Evolutionary conservation across 35 echinoderm and acorn worm species (phyloP).

Genomic region (Acanthaster planci): DNA sequence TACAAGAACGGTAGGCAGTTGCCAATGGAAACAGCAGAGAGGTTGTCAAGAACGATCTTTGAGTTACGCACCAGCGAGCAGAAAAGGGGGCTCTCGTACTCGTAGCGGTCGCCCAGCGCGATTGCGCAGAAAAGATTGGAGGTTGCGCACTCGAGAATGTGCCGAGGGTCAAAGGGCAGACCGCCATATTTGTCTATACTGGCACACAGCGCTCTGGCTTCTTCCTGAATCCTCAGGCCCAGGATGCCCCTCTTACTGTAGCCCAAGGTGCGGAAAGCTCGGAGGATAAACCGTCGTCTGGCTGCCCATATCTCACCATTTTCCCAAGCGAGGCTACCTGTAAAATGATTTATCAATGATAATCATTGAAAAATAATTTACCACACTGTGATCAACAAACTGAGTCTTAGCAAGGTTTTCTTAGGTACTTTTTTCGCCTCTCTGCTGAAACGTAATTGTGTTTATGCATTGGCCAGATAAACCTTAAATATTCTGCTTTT

Average conservation of each 20-base stretch:
- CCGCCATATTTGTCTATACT: neutral
- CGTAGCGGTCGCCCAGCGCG: slow-evolving; percentile 19
- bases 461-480: too few relatives aligned
- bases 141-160: neutral
- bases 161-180: neutral
- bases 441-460: too few relatives aligned
- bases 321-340: neutral
- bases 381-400: too few relatives aligned
- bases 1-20: slow-evolving; percentile 8
- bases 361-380: too few relatives aligned
- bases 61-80: neutral
- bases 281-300: neutral
- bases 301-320: neutral
- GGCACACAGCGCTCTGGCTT: neutral
- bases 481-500: too few relatives aligned
- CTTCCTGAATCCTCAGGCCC: neutral
- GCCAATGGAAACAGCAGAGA: neutral
- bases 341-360: neutral
- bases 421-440: too few relatives aligned
- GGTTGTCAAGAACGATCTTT: neutral
- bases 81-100: neutral
- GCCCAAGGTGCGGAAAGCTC: neutral
- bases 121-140: slow-evolving; percentile 13
- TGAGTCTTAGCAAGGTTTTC: too few relatives aligned
- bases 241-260: slow-evolving; percentile 10